Evolutionary conservation across 2,888 invertebrate species (phyloP), one percentile per base, ranked within the genome.

Genomic region (Agrochola circellaris): DNA sequence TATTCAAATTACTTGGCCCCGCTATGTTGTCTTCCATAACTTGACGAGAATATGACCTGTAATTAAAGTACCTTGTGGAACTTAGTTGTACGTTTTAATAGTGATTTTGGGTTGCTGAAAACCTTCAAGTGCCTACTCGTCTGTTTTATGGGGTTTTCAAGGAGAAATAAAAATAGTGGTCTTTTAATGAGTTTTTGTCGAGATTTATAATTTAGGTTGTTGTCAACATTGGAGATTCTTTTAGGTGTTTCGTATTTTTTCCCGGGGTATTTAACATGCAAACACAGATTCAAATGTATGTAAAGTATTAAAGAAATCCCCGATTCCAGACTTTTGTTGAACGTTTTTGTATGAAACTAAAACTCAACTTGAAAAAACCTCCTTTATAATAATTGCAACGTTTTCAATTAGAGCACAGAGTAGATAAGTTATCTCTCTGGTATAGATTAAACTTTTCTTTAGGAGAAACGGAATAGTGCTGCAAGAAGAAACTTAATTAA

Each of bases 401-500:
- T 15, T 76, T 68, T 66, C 77, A 87, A 87, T 87, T 82, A 87
- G 77, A 73, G 61, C 73, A 64, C 73, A 72, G 56, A 73, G 68
- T 61, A 78, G 73, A 82, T 82, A 80, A 82, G 51, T 87, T 78
- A 85, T 82, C 83, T 75, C 66, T 13, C 75, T 68, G 69, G 70
- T 85, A 75, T 80, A 85, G 80, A 87, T 86, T 87, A 82, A 86
- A 81, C 58, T 82, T 82, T 81, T 80, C 65, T 66, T 58, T 74
- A 58, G 75, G 81, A 87, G 81, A 82, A 83, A 82, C 72, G 7
- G 77, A 70, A 79, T 62, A 72, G 70, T 69, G 61, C 34, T 73
- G 42, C 56, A 73, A 75, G 69, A 79, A 82, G 77, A 87, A 87
- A 82, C 76, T 86, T 86, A 87, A 88, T 88, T 88, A 88, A 88